Evolutionary conservation across 2,888 invertebrate species (phyloP).

Genomic region (Leptinotarsa haldemani): DNA sequence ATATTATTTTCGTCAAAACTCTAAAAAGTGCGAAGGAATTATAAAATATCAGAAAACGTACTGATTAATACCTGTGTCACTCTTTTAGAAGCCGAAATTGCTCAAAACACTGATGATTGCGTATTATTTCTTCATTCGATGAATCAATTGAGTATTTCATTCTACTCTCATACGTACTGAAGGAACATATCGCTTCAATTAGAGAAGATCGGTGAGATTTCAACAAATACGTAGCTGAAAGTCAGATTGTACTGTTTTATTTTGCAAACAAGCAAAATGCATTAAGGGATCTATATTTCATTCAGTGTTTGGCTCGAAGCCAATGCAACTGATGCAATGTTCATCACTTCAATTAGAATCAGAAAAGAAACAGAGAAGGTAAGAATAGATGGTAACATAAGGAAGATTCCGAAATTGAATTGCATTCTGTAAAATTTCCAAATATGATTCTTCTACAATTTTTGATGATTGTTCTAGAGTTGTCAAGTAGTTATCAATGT

Average conservation of each 20-base stretch:
- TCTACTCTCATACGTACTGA: background rate
- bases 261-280: slow-evolving; percentile 40
- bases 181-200: background rate
- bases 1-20: too few species aligned
- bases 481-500: too few species aligned
- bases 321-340: slow-evolving; percentile 2
- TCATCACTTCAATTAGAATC: background rate
- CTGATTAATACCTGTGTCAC: too few species aligned
- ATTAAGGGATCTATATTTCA: slow-evolving; percentile 42
- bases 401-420: background rate
- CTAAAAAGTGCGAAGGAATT: too few species aligned
- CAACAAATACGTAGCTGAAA: slow-evolving; percentile 29
- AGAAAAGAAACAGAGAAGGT: background rate
- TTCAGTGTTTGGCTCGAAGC: background rate
- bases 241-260: slow-evolving; percentile 32
- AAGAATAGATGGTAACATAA: background rate
- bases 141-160: too few species aligned
- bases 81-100: too few species aligned
- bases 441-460: too few species aligned
- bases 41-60: too few species aligned
- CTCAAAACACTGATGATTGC: too few species aligned
- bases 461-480: too few species aligned
- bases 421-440: too few species aligned
- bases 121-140: too few species aligned
- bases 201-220: slow-evolving; percentile 14